These are phyloP conservation scores for Ferdinandea cuprea DNA, from an alignment of 2,888 invertebrate species.

Conservation along the genomic window DNA sequence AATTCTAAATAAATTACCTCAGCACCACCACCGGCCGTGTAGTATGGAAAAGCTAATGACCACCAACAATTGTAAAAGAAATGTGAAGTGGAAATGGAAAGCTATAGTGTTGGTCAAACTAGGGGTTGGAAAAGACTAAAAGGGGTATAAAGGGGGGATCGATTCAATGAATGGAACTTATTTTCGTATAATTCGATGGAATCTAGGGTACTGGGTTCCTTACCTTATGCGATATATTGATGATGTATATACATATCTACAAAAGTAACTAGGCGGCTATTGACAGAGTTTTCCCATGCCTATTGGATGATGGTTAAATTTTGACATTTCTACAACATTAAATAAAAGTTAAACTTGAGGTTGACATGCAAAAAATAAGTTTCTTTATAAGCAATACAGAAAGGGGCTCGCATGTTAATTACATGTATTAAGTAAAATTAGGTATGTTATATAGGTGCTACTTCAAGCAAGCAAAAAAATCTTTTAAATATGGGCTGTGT, in stretches of 20 bases:
- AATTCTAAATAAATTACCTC: conserved; percentile 38
- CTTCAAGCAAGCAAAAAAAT: too few relatives aligned
- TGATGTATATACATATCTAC: conserved; percentile 19
- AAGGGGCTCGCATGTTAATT: background rate
- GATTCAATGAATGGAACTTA: conserved; percentile 55
- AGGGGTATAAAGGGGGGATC: conserved; percentile 49
- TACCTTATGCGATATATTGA: background rate
- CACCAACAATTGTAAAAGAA: conserved; percentile 47
- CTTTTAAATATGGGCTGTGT: too few relatives aligned
- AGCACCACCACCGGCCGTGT: conserved; percentile 5
- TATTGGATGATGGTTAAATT: conserved; percentile 4
- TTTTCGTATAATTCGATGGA: conserved; percentile 28
- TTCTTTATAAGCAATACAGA: background rate
- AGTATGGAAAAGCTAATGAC: conserved; percentile 56
- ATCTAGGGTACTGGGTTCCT: conserved; percentile 17
- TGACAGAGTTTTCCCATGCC: conserved; percentile 27
- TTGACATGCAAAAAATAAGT: conserved; percentile 32
- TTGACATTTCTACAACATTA: background rate
- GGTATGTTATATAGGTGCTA: too few relatives aligned
- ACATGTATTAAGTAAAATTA: background rate
- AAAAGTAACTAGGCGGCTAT: conserved; percentile 25
- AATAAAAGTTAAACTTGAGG: conserved; percentile 17
- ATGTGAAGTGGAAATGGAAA: conserved; percentile 49
- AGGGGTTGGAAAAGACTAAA: conserved; percentile 19
- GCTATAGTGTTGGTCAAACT: conserved; percentile 22